These are phyloP conservation scores for Zygothrica quintamaculata DNA, from an alignment of 2,888 invertebrate species.

Conservation along the genomic window DNA sequence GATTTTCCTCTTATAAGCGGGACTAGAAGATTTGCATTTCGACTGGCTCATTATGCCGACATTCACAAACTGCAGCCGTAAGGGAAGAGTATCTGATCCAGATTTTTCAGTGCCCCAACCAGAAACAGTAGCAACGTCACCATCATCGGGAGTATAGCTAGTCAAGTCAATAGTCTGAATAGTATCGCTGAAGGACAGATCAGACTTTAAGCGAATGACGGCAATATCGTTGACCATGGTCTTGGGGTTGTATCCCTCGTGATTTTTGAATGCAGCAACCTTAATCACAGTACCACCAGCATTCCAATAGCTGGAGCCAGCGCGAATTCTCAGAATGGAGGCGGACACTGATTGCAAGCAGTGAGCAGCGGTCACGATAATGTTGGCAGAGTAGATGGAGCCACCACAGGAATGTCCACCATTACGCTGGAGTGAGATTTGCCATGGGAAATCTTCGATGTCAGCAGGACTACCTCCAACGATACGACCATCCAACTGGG, in stretches of 20 bases:
- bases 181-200: constrained; percentile 83
- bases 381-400: constrained; percentile 84
- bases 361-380: constrained; percentile 86
- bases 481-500: constrained; percentile 72
- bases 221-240: constrained; percentile 86
- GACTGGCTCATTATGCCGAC: constrained; percentile 83
- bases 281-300: constrained; percentile 56
- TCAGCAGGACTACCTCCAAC: constrained; percentile 69
- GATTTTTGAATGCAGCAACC: constrained; percentile 65
- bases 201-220: constrained; percentile 85
- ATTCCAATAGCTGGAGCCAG: constrained; percentile 85
- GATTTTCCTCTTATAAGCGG: constrained; percentile 70
- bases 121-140: constrained; percentile 53
- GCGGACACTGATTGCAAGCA: constrained; percentile 77
- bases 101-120: constrained; percentile 71
- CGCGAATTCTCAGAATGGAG: constrained; percentile 83
- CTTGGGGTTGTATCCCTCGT: constrained; percentile 84
- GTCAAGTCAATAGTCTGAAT: constrained; percentile 84
- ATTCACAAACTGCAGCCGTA: constrained; percentile 85
- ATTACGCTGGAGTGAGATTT: constrained; percentile 66
- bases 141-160: constrained; percentile 56
- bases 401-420: constrained; percentile 86
- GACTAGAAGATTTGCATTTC: constrained; percentile 83
- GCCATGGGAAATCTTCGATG: constrained; percentile 69
- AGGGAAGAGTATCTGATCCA: constrained; percentile 53